Conservation (phyloP, 2,888 invertebrate genomes). For the Chloroclystis v-ata region DNA sequence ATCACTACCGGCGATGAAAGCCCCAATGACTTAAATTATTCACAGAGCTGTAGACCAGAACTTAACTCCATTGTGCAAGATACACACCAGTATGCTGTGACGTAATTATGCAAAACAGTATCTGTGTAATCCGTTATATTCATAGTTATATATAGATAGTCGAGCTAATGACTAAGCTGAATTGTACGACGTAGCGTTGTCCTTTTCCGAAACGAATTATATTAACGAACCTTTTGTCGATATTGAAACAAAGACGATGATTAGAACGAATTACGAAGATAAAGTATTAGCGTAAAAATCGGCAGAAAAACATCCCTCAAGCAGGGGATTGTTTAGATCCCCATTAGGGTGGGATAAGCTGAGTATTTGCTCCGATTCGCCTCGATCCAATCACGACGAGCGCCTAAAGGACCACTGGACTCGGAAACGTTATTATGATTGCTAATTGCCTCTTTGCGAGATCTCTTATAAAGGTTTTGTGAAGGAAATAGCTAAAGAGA, state of each 20-base stretch:
- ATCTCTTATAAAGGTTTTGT: background rate
- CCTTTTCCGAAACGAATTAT: too few relatives aligned
- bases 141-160: too few relatives aligned
- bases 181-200: too few relatives aligned
- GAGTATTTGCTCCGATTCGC: conserved; percentile 3
- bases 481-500: background rate
- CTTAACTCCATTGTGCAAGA: background rate
- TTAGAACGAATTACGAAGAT: background rate
- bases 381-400: conserved; percentile 7
- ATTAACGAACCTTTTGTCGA: too few relatives aligned
- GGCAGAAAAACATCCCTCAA: background rate
- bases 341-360: background rate
- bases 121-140: too few relatives aligned
- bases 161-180: too few relatives aligned
- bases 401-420: conserved; percentile 1
- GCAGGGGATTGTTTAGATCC: conserved; percentile 1
- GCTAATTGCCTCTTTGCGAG: conserved; percentile 4
- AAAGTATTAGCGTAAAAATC: background rate
- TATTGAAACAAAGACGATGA: background rate
- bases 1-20: background rate
- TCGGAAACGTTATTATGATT: conserved; percentile 3
- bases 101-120: too few relatives aligned
- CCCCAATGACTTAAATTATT: conserved; percentile 7
- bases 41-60: background rate
- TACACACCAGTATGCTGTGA: too few relatives aligned